Evolutionary conservation across 2,888 invertebrate genomes (phyloP), one percentile per base, ranked within the genome.

Genomic region (Melanchra persicariae): DNA sequence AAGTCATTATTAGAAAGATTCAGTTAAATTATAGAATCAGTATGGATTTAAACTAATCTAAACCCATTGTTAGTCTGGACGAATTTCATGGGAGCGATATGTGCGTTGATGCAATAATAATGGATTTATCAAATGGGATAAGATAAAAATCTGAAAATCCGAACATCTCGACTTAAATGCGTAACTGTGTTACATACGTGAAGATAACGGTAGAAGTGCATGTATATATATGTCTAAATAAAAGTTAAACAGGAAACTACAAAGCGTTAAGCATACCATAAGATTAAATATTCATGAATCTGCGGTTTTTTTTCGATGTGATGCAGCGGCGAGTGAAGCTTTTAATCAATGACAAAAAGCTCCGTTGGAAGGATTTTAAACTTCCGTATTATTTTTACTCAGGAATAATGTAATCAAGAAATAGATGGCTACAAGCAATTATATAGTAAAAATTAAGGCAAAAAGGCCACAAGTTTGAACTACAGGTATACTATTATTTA

Each of bases 281-380:
- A 67, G 70, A 79, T 83, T 79, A 65, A 74, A 73, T 85, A 83
- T 83, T 85, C 85, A 83, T 85, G 72, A 73, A 74, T 68, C 43
- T 30, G 54, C n/a, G 51, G n/a, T 58, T 70, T 75, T 77, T n/a
- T 85, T 73, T 75, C 47, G 45, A 72, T 9, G 66, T 40, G 12
- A 59, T 85, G 76, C 79, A 72, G 54, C 67, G 47, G 54, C 24
- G 54, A 34, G 60, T 60, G 49, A 62, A 64, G 62, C 79, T 76
- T 77, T 73, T 73, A 71, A 69, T 68, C 55, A 67, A 66, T 82
- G 64, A 77, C 65, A 59, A 62, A 76, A 77, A 82, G 43, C 47
- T 61, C 66, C 60, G 82, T 43, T 59, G 47, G 10, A 5, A 65
- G 61, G 54, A 64, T 62, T 70, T 58, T 30, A 30, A 63, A 24